phyloP scores from a whole-genome alignment of 1,140 invertebrate genomes.

The Bactericera cockerelli region DNA sequence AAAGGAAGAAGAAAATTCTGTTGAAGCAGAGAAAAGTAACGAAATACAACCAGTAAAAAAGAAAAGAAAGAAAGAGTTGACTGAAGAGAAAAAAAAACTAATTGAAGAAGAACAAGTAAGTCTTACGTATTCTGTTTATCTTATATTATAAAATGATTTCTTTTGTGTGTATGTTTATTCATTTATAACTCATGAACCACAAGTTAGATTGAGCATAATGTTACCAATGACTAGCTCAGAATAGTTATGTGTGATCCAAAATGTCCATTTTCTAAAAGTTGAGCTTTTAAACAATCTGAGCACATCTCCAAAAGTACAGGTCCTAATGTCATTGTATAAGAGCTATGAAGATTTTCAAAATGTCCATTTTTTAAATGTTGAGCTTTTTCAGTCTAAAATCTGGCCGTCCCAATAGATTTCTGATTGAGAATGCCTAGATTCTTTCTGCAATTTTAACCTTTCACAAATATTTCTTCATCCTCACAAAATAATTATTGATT shows the following conservation, averaged over 20 bases:
- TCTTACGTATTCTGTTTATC: neutral
- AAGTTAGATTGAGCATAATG: neutral
- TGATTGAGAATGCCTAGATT: neutral
- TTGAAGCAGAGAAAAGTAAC: neutral
- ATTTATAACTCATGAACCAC: too few relatives aligned
- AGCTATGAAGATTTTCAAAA: too few relatives aligned
- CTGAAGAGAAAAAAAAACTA: neutral
- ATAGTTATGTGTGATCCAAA: too few relatives aligned
- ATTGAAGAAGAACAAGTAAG: neutral
- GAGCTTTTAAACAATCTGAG: too few relatives aligned
- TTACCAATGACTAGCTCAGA: too few relatives aligned
- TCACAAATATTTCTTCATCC: neutral
- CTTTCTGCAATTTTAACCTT: too few relatives aligned
- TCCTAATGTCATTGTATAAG: too few relatives aligned
- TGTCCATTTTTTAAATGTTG: too few relatives aligned
- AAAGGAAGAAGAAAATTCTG: neutral
- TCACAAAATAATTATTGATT: neutral
- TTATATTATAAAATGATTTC: too few relatives aligned
- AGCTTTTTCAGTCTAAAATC: too few relatives aligned
- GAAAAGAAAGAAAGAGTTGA: neutral
- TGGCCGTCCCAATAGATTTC: neutral
- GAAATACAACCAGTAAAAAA: neutral
- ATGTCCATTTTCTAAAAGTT: too few relatives aligned
- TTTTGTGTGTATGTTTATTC: too few relatives aligned
- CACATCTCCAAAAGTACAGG: neutral